phyloP scores from a whole-genome alignment of 1,140 invertebrate species.

The Nephila pilipes region DNA sequence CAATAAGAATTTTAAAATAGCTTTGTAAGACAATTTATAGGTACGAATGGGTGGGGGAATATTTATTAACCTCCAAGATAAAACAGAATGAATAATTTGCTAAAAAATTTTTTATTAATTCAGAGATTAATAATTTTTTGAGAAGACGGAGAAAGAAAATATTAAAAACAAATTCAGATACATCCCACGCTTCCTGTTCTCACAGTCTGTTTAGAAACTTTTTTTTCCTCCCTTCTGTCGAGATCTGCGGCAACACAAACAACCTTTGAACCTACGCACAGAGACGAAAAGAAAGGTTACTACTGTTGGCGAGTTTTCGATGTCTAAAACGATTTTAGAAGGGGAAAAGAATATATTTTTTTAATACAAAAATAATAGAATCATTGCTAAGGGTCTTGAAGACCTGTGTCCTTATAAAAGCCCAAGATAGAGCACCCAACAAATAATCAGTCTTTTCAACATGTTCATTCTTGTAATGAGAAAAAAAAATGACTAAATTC shows the following conservation, averaged over 20 bases:
- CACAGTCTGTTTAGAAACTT: not conserved
- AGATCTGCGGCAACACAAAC: conserved; percentile 22
- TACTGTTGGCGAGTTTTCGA: conserved; percentile 10
- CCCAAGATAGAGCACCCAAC: no score
- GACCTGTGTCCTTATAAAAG: no score
- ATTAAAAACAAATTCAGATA: conserved; percentile 1
- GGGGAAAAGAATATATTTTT: not conserved
- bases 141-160: not conserved
- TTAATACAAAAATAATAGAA: no score
- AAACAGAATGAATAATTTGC: no score
- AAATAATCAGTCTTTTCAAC: no score
- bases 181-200: conserved; percentile 41
- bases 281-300: not conserved
- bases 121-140: not conserved
- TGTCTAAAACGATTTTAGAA: not conserved
- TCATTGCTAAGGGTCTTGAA: no score
- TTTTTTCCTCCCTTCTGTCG: not conserved
- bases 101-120: no score
- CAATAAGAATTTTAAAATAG: no score
- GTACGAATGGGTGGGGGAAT: no score
- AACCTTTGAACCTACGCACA: conserved; percentile 66
- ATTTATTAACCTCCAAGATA: not conserved
- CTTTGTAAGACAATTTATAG: no score
- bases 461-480: no score
- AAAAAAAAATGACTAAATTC: no score